Conservation (phyloP, 92 coral and sea anemone genomes). For the Phenganax subtilis region DNA sequence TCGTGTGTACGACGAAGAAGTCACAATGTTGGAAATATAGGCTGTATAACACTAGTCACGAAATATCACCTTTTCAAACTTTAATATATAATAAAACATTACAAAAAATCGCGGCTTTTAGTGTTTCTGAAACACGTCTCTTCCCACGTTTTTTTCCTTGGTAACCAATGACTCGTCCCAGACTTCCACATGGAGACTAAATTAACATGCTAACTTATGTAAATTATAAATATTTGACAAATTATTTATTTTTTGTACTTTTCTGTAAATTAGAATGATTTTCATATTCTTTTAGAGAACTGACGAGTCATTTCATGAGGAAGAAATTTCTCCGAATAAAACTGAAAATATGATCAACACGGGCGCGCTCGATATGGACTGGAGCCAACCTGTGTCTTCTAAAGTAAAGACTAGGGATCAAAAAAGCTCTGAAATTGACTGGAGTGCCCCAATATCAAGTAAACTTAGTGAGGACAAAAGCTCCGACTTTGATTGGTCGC, state of each 20-base stretch:
- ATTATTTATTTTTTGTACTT: background rate
- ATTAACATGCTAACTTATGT: too few relatives aligned
- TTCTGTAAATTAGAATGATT: background rate
- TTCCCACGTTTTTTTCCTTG: too few relatives aligned
- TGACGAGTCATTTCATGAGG: background rate
- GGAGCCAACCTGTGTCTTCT: conserved; percentile 57
- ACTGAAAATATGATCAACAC: conserved; percentile 86
- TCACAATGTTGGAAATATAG: too few relatives aligned
- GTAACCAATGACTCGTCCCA: too few relatives aligned
- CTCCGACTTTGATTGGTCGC: conserved; percentile 68
- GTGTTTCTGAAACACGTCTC: too few relatives aligned
- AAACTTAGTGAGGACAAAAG: conserved; percentile 57
- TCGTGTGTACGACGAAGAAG: too few relatives aligned
- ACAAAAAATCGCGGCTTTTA: too few relatives aligned
- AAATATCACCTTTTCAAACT: too few relatives aligned
- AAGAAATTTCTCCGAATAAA: conserved; percentile 39
- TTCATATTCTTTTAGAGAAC: conserved; percentile 4
- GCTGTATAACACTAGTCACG: too few relatives aligned
- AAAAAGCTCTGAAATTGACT: conserved; percentile 57
- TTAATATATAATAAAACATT: too few relatives aligned
- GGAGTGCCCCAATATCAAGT: conserved; percentile 78
- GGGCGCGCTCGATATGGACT: conserved; percentile 69
- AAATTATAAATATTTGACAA: background rate
- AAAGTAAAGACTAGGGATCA: conserved; percentile 48
- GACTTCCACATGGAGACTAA: too few relatives aligned